Percentiles rank a stretch among this genome's conserved stretches.
Conservation (phyloP, 2,888 invertebrate species). For the Onchidella celtica region DNA sequence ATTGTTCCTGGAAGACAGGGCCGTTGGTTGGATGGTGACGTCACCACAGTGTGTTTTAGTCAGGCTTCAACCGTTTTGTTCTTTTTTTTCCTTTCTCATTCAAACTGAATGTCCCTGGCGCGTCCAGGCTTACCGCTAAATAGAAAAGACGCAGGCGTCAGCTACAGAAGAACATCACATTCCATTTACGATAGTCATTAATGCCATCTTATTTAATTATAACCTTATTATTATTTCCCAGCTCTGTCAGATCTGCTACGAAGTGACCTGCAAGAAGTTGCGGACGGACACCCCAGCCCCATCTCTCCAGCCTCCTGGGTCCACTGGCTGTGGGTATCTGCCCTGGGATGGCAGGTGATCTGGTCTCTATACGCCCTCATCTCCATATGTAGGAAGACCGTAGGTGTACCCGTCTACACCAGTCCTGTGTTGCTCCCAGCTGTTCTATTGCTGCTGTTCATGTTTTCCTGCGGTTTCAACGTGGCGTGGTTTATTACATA, state of each 20-base stretch:
- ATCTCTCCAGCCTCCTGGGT: constrained; percentile 24
- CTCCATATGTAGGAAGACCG: constrained; percentile 5
- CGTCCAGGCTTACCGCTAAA: too few species aligned
- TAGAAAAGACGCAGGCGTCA: too few species aligned
- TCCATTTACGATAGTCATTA: too few species aligned
- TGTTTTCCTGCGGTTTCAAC: constrained; percentile 25
- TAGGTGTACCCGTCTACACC: constrained; percentile 36
- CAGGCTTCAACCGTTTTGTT: too few species aligned
- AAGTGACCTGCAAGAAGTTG: constrained; percentile 1
- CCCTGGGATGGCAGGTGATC: constrained; percentile 16
- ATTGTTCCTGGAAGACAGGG: too few species aligned
- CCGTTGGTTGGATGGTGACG: too few species aligned
- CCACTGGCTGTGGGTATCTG: constrained; percentile 11
- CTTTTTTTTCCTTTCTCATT: too few species aligned
- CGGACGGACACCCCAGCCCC: constrained; percentile 3
- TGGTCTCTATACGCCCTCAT: constrained; percentile 16
- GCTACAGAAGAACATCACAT: too few species aligned
- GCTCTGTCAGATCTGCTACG: constrained; percentile 20
- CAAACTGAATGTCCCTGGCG: too few species aligned
- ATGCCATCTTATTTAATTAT: too few species aligned
- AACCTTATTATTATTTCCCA: too few species aligned
- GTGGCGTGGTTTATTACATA: constrained; percentile 39
- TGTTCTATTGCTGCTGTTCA: background rate
- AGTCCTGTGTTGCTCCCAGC: constrained; percentile 22
- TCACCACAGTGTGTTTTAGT: too few species aligned